Evolutionary conservation across 2,888 invertebrate species (phyloP).

Genomic region (Galeruca laticollis): DNA sequence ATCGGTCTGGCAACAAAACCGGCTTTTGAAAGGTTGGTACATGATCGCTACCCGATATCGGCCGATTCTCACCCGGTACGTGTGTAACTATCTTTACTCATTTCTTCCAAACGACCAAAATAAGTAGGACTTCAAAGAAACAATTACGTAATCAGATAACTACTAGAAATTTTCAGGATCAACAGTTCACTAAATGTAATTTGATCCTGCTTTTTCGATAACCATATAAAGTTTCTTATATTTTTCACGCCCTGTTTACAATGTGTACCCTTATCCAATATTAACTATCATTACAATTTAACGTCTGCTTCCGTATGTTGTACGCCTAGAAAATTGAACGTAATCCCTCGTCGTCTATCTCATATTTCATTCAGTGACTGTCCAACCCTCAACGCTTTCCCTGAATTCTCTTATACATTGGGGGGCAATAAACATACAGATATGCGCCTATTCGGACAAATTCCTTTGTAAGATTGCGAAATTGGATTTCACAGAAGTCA

Average conservation of each 20-base stretch:
- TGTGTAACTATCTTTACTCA: no score
- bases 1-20: no score
- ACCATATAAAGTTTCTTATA: not conserved
- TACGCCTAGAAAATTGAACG: constrained; percentile 30
- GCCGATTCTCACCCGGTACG: no score
- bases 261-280: constrained; percentile 27
- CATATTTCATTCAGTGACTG: constrained; percentile 39
- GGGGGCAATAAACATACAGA: constrained; percentile 10
- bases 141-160: no score
- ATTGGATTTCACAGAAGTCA: constrained; percentile 21
- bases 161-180: no score
- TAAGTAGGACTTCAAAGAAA: no score
- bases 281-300: constrained; percentile 34
- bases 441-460: not conserved
- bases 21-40: no score
- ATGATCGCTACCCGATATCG: no score
- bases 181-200: no score
- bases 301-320: constrained; percentile 12
- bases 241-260: not conserved
- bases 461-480: constrained; percentile 2
- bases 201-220: no score
- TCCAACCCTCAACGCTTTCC: constrained; percentile 30
- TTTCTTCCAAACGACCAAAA: no score
- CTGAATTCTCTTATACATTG: constrained; percentile 29
- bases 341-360: constrained; percentile 37